These are phyloP conservation scores for Lucifuga dentata DNA, from an alignment of 2,113 vertebrate species.

Conservation along the genomic window DNA sequence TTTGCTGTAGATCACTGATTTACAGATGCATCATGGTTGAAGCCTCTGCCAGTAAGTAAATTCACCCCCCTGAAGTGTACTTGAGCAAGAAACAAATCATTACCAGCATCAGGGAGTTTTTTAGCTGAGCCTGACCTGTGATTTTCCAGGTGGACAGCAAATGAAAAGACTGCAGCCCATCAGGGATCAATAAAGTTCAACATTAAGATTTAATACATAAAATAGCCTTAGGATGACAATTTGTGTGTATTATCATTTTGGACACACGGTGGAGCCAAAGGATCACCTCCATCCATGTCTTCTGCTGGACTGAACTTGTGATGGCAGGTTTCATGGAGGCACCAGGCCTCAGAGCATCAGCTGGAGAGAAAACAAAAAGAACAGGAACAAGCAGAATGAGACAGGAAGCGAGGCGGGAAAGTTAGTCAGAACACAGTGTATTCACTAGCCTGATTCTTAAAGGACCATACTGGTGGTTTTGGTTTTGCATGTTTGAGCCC, in stretches of 20 bases:
- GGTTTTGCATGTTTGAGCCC: too few species aligned
- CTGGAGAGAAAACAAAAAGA: constrained; percentile 14
- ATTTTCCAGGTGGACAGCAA: constrained; percentile 35
- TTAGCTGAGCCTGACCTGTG: constrained; percentile 32
- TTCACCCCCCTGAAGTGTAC: constrained; percentile 37
- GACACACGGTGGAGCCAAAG: constrained; percentile 70
- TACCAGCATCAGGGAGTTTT: constrained; percentile 22
- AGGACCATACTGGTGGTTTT: too few species aligned
- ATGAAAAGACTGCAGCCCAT: constrained; percentile 52
- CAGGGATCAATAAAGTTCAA: constrained; percentile 50
- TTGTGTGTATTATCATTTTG: not conserved
- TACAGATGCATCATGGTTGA: not conserved
- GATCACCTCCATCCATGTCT: constrained; percentile 11
- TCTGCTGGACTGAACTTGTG: not conserved
- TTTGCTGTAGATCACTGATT: constrained; percentile 2
- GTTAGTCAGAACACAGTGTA: too few species aligned
- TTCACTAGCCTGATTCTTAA: too few species aligned
- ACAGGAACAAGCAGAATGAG: not conserved
- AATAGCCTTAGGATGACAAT: not conserved
- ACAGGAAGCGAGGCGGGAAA: too few species aligned
- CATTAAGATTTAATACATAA: constrained; percentile 42
- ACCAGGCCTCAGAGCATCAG: constrained; percentile 12
- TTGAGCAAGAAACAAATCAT: constrained; percentile 33
- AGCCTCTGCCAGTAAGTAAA: constrained; percentile 23
- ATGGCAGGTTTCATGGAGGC: constrained; percentile 18